A percentile compares a stretch with the other conserved stretches of the same genome.
These are phyloP conservation scores for Rhynchophorus ferrugineus DNA, from an alignment of 1,140 invertebrate species.

Conservation along the genomic window DNA sequence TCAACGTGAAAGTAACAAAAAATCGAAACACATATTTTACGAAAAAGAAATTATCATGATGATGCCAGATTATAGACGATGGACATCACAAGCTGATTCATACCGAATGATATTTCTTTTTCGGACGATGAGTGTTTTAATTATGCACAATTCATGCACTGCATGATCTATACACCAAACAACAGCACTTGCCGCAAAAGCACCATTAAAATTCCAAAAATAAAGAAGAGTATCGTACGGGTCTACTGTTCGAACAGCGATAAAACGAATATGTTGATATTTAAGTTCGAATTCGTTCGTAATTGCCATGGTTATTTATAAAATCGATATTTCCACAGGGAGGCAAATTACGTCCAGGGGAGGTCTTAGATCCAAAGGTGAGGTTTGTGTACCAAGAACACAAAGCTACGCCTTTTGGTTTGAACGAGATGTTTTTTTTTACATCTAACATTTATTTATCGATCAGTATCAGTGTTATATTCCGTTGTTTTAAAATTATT, in stretches of 20 bases:
- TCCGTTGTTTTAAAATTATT: too few relatives aligned
- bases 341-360: constrained; percentile 67
- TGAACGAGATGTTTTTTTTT: constrained; percentile 28
- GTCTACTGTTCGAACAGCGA: too few relatives aligned
- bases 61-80: too few relatives aligned
- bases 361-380: constrained; percentile 71
- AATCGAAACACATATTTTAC: constrained; percentile 7
- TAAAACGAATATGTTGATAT: too few relatives aligned
- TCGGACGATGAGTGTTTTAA: not conserved
- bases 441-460: constrained; percentile 19
- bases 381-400: constrained; percentile 56
- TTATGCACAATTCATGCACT: constrained; percentile 7
- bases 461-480: too few relatives aligned
- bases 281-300: too few relatives aligned
- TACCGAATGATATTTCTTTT: not conserved
- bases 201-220: constrained; percentile 12
- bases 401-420: constrained; percentile 49
- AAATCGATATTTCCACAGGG: constrained; percentile 31
- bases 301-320: too few relatives aligned
- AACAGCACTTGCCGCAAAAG: constrained; percentile 21
- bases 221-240: not conserved
- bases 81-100: too few relatives aligned
- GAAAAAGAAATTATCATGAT: not conserved
- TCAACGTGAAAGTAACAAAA: not conserved
- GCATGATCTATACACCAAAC: constrained; percentile 14